Evolutionary conservation across 2,797 vertebrate genomes (phyloP).

Genomic region (Peromyscus melanophrys): DNA sequence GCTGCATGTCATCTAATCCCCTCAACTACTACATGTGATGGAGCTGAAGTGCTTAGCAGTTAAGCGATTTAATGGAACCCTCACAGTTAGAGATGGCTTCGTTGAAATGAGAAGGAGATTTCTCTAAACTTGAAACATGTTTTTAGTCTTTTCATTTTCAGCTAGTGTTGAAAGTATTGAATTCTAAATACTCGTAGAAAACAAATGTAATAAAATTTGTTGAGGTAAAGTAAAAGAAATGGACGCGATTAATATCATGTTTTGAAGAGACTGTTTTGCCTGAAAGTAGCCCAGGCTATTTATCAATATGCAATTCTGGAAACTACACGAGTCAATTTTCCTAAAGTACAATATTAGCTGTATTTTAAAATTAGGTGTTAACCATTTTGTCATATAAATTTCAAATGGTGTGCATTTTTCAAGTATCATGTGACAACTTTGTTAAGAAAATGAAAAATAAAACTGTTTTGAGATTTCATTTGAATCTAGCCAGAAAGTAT

Average conservation of each 20-base stretch:
- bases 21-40: neutral
- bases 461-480: neutral
- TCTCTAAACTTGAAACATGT: neutral
- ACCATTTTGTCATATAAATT: neutral
- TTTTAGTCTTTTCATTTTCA: neutral
- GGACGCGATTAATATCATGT: neutral
- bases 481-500: too few species aligned
- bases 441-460: neutral
- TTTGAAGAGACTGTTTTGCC: neutral
- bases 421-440: neutral
- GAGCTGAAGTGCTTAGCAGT: neutral
- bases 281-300: neutral
- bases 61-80: neutral
- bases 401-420: neutral
- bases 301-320: neutral
- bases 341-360: neutral
- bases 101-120: neutral
- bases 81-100: neutral
- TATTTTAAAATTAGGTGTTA: neutral
- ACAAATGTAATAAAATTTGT: neutral
- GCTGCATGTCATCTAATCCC: slow-evolving; percentile 4
- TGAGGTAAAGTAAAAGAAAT: neutral
- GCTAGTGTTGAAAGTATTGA: neutral
- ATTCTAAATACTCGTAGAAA: neutral
- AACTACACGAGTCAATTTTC: neutral